Conservation (phyloP, 2,113 vertebrate species). For the Clarias gariepinus region DNA sequence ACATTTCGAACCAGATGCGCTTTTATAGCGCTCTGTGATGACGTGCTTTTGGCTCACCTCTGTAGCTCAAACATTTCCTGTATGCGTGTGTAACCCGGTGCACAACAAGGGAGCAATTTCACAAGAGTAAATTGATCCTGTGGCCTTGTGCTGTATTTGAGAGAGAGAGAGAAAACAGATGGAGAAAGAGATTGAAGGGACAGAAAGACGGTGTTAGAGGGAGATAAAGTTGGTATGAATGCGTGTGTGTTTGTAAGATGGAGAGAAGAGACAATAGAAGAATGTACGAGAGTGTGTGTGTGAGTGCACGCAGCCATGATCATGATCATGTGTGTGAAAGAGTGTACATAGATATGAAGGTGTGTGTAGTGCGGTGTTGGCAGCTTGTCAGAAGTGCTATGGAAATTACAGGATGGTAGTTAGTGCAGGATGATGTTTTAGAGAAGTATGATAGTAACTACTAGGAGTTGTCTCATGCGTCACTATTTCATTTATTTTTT, state of each 20-base stretch:
- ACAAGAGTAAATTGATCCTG: not conserved
- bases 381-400: not conserved
- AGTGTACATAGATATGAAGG: not conserved
- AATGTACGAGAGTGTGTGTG: not conserved
- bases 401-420: not conserved
- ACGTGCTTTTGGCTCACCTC: not conserved
- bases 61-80: not conserved
- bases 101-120: not conserved
- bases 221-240: slow-evolving; percentile 24
- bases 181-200: not conserved
- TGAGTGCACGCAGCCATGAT: not conserved
- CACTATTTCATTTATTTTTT: not conserved
- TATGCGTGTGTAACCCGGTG: not conserved
- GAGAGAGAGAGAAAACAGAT: not conserved
- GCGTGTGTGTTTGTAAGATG: slow-evolving; percentile 16
- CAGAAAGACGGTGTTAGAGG: slow-evolving; percentile 2
- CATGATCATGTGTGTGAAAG: not conserved
- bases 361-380: slow-evolving; percentile 44
- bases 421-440: slow-evolving; percentile 52
- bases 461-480: not conserved
- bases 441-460: slow-evolving; percentile 13
- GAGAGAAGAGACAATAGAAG: not conserved
- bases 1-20: not conserved
- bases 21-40: not conserved
- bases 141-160: not conserved